Conservation (phyloP, 92 coral and sea anemone genomes). For the Hydrozoanthus gracilis region DNA sequence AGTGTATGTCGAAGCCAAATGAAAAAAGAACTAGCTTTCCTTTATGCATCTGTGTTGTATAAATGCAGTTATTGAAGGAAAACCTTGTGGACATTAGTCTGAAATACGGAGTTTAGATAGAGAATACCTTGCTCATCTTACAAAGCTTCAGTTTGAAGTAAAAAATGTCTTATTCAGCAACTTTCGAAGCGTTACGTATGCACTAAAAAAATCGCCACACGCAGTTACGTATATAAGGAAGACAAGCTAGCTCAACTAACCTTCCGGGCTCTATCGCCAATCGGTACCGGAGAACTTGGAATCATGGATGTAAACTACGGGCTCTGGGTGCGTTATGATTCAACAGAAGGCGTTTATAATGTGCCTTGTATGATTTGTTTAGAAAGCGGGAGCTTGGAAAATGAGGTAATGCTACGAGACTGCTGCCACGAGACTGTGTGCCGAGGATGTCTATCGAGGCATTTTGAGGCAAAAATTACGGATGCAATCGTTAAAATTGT, state of each 20-base stretch:
- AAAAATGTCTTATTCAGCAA: slow-evolving; percentile 11
- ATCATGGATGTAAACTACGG: neutral
- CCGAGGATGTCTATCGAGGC: slow-evolving; percentile 68
- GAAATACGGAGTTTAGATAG: too few relatives aligned
- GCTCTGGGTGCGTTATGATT: slow-evolving; percentile 35
- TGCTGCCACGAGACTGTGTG: slow-evolving; percentile 82
- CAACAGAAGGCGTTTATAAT: slow-evolving; percentile 52
- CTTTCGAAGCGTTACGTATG: slow-evolving; percentile 10
- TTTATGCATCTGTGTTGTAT: too few relatives aligned
- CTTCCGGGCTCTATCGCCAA: neutral
- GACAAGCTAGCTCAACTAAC: neutral
- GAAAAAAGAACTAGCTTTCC: too few relatives aligned
- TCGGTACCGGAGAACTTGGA: neutral
- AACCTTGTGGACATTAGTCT: too few relatives aligned
- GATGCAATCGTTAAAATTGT: slow-evolving; percentile 80
- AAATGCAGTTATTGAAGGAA: too few relatives aligned
- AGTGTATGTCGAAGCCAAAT: neutral
- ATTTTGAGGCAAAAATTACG: slow-evolving; percentile 72
- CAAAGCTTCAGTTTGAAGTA: neutral
- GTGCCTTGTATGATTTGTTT: slow-evolving; percentile 82
- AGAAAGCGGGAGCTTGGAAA: slow-evolving; percentile 62
- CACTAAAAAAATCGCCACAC: slow-evolving; percentile 10
- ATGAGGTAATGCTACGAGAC: slow-evolving; percentile 66
- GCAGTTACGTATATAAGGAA: slow-evolving; percentile 17
- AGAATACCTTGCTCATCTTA: too few relatives aligned